Base-by-base conservation (phyloP, 2,113 vertebrate genomes). In the Ia io region DNA sequence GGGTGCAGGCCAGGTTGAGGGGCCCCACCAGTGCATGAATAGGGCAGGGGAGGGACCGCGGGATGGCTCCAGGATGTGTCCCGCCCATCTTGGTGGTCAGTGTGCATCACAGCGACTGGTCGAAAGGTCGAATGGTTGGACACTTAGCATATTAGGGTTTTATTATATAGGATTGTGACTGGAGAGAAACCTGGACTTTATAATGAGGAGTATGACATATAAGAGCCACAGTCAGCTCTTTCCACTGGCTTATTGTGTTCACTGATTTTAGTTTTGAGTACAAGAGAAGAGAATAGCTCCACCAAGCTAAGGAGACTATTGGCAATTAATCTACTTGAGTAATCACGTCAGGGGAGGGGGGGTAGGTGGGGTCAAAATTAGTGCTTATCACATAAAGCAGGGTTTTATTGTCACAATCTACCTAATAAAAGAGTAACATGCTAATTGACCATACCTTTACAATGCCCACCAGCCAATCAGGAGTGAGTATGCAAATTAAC, bases 211-310 rank as follows among this genome's bases (percentile, higher is more conserved):
- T 71, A 14, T 47, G 10, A 12, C 17, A 86, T 16, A 49, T 5
- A 56, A 67, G 28, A 69, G 71, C 44, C 69, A 18, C 67, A 88
- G 11, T 74, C 56, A 88, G 18, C 37, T 77, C 51, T 91, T 91
- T 22, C 35, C 71, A 84, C 32, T 16, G 28, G 18, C 35, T 69
- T 84, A 32, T 17, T 92, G 25, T 93, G 49, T 67, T 92, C 73
- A 78, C 5, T 79, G 56, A 88, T 61, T 88, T 94, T 47, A 94
- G 83, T 84, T 88, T 61, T 37, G 42, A 85, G 51, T 78, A 37
- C 74, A 92, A 83, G 8, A 88, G n/a, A 89, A 91, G 3, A 93
- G 65, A 93, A 95, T n/a, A n/a, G 32, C n/a, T 73, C 23, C 23
- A 71, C 20, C 17, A 77, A 80, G 47, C 32, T 32, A 79, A 84